These are phyloP conservation scores for Crenuchus spilurus DNA, from an alignment of 2,797 vertebrate genomes.

Conservation along the genomic window DNA sequence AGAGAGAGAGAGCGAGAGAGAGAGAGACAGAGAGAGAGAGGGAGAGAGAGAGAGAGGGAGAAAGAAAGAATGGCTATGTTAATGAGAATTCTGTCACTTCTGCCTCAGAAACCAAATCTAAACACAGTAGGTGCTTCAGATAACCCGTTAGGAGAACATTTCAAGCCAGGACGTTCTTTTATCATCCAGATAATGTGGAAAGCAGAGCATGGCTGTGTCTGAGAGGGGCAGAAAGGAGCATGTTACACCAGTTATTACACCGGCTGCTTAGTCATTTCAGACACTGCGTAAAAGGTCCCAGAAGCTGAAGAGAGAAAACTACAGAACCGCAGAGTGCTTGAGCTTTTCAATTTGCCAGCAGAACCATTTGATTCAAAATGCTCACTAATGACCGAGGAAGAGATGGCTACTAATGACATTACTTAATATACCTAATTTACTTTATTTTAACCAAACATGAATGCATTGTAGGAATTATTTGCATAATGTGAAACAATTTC, in stretches of 20 bases:
- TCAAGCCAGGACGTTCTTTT: constrained; percentile 30
- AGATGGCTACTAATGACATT: constrained; percentile 18
- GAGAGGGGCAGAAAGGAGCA: constrained; percentile 25
- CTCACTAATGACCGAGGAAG: constrained; percentile 15
- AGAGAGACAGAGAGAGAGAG: constrained; percentile 27
- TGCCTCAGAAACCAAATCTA: constrained; percentile 20
- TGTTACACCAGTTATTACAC: constrained; percentile 31
- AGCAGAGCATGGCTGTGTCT: constrained; percentile 14
- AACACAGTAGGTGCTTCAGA: constrained; percentile 25
- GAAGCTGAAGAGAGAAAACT: constrained; percentile 34
- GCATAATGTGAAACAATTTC: constrained; percentile 26
- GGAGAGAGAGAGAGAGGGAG: constrained; percentile 22
- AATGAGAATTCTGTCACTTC: constrained; percentile 39
- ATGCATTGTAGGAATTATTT: constrained; percentile 6
- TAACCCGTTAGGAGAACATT: constrained; percentile 23
- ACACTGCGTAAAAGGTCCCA: constrained; percentile 38
- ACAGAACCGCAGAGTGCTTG: not conserved
- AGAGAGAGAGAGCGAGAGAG: constrained; percentile 33
- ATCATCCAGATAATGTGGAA: too few species aligned
- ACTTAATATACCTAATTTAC: not conserved
- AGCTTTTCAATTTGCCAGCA: constrained; percentile 13
- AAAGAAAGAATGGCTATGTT: constrained; percentile 29
- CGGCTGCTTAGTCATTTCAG: constrained; percentile 44
- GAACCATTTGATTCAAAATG: not conserved
- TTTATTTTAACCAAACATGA: not conserved